These are phyloP conservation scores for Myocastor coypus DNA, from an alignment of 2,113 vertebrate species.

Conservation along the genomic window DNA sequence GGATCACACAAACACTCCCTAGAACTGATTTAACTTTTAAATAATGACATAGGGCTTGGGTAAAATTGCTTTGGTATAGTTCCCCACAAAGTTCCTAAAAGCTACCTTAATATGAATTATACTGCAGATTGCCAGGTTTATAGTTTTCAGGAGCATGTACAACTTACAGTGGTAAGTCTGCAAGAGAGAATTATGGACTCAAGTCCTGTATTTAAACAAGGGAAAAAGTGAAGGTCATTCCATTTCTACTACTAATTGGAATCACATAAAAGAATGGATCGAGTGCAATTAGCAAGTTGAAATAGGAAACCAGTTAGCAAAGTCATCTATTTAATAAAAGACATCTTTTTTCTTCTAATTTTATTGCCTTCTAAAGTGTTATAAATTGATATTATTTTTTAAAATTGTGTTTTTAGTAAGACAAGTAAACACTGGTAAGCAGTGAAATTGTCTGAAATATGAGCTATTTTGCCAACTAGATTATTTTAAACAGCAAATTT, in stretches of 20 bases:
- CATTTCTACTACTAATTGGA: constrained; percentile 34
- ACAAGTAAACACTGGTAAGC: background rate
- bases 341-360: constrained; percentile 11
- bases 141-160: background rate
- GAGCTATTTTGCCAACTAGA: background rate
- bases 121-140: background rate
- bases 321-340: background rate
- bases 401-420: background rate
- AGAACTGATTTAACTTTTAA: background rate
- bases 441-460: constrained; percentile 18
- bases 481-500: constrained; percentile 18
- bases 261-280: background rate
- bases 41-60: background rate
- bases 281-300: constrained; percentile 45
- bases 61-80: background rate
- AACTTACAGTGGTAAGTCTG: background rate
- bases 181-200: background rate
- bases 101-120: background rate
- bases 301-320: background rate
- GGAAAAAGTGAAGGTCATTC: background rate
- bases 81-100: background rate
- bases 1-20: background rate
- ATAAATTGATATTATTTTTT: background rate
- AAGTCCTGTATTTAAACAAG: constrained; percentile 1
- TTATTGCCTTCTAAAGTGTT: constrained; percentile 8